A percentile compares a stretch with the other conserved stretches of the same genome.
These are phyloP conservation scores for Ptychobarbus kaznakovi DNA, from an alignment of 2,797 vertebrate species.

Conservation along the genomic window DNA sequence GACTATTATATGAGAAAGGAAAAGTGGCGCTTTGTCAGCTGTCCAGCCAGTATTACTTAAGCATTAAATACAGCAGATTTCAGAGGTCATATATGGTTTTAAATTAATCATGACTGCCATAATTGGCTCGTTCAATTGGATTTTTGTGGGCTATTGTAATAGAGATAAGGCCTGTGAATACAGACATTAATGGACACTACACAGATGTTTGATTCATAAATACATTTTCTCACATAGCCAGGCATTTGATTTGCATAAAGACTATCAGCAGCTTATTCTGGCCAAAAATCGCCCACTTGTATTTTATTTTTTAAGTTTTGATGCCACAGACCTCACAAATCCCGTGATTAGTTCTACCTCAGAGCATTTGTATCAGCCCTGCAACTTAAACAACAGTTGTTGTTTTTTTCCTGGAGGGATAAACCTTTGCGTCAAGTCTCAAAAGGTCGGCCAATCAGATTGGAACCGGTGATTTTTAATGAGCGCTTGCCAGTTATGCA, in stretches of 20 bases:
- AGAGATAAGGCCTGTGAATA: background rate
- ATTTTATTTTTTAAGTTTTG: background rate
- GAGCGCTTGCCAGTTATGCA: background rate
- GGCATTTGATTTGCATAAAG: constrained; percentile 27
- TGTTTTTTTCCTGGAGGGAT: background rate
- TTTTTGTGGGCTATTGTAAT: constrained; percentile 33
- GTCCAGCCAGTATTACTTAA: constrained; percentile 38
- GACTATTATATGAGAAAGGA: constrained; percentile 30
- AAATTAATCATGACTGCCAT: constrained; percentile 46
- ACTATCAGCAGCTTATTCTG: background rate
- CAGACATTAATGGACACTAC: constrained; percentile 19
- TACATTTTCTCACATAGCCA: constrained; percentile 3
- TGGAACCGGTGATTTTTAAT: background rate
- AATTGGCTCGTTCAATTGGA: constrained; percentile 36
- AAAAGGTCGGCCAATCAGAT: background rate
- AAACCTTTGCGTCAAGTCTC: background rate
- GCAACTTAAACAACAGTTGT: background rate
- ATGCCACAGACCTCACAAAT: background rate
- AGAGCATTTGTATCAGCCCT: background rate
- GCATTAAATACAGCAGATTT: constrained; percentile 44
- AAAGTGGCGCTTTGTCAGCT: constrained; percentile 42
- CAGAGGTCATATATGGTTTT: constrained; percentile 35
- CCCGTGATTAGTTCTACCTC: background rate
- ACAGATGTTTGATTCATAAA: constrained; percentile 37
- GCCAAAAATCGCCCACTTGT: constrained; percentile 8